Evolutionary conservation across 2,888 invertebrate genomes (phyloP).

Genomic region (Epiblema foenella): DNA sequence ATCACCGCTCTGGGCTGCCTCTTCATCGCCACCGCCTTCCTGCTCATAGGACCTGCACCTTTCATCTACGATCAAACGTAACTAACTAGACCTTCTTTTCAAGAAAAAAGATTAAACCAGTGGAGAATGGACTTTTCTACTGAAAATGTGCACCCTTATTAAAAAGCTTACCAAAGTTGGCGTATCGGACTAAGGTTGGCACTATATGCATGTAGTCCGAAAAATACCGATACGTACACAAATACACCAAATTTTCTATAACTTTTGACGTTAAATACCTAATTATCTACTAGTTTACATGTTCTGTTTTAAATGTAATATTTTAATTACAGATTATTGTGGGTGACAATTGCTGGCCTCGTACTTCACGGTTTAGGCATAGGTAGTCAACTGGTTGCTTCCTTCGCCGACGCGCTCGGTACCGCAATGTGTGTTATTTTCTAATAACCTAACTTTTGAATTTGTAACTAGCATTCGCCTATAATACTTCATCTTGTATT

Average conservation of each 20-base stretch:
- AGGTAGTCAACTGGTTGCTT: conserved; percentile 93
- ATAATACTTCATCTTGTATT: conserved; percentile 6
- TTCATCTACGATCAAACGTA: conserved; percentile 82
- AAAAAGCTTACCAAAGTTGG: too few relatives aligned
- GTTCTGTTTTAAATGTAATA: too few relatives aligned
- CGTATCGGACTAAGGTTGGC: too few relatives aligned
- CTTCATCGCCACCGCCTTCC: conserved; percentile 88
- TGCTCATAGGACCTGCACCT: conserved; percentile 92
- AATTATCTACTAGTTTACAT: too few relatives aligned
- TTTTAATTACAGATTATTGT: conserved; percentile 82
- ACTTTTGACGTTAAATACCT: too few relatives aligned
- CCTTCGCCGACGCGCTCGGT: conserved; percentile 92
- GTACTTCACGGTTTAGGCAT: conserved; percentile 93
- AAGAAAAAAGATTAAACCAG: background rate
- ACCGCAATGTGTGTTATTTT: conserved; percentile 89
- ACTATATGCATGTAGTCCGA: too few relatives aligned
- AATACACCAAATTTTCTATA: too few relatives aligned
- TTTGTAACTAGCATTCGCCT: background rate
- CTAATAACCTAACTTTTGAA: conserved; percentile 15
- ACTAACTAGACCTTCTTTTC: background rate
- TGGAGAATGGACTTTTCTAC: too few relatives aligned
- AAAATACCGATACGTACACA: too few relatives aligned
- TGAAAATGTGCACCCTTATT: too few relatives aligned
- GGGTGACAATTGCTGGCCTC: conserved; percentile 88
- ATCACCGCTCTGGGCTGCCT: conserved; percentile 88